Conservation (phyloP, 2,113 vertebrate species). For the Speoplatyrhinus poulsoni region DNA sequence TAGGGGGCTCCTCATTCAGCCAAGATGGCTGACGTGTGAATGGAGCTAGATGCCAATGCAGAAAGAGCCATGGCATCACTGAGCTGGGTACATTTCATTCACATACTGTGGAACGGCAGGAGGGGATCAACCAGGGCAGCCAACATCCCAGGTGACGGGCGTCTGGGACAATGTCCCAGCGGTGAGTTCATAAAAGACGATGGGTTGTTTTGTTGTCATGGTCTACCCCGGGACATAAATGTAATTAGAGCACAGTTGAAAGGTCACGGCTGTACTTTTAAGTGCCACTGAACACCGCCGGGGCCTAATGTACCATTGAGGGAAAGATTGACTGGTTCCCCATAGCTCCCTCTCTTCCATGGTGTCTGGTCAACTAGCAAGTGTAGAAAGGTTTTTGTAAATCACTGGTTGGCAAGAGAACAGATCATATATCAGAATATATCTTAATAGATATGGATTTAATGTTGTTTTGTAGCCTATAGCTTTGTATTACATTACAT, state of each 20-base stretch:
- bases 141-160: constrained; percentile 73
- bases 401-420: constrained; percentile 36
- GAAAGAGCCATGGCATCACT: constrained; percentile 57
- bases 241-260: constrained; percentile 77
- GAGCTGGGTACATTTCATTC: constrained; percentile 43
- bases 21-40: constrained; percentile 71
- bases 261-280: constrained; percentile 65
- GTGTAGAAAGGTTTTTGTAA: constrained; percentile 52
- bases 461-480: not conserved
- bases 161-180: constrained; percentile 69
- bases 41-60: constrained; percentile 66
- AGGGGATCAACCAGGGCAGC: constrained; percentile 61
- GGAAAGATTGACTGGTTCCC: constrained; percentile 56
- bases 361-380: constrained; percentile 13
- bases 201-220: constrained; percentile 65
- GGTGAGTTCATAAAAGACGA: constrained; percentile 69
- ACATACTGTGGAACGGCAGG: constrained; percentile 46
- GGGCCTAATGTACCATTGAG: constrained; percentile 60
- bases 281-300: constrained; percentile 58
- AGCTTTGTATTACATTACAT: too few relatives aligned
- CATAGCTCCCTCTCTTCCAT: constrained; percentile 22
- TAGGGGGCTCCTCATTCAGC: constrained; percentile 47
- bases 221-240: constrained; percentile 72
- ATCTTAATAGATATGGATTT: constrained; percentile 17
- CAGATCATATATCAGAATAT: constrained; percentile 28